Conservation (phyloP, 2,888 invertebrate species). For the Leptinotarsa juncta region DNA sequence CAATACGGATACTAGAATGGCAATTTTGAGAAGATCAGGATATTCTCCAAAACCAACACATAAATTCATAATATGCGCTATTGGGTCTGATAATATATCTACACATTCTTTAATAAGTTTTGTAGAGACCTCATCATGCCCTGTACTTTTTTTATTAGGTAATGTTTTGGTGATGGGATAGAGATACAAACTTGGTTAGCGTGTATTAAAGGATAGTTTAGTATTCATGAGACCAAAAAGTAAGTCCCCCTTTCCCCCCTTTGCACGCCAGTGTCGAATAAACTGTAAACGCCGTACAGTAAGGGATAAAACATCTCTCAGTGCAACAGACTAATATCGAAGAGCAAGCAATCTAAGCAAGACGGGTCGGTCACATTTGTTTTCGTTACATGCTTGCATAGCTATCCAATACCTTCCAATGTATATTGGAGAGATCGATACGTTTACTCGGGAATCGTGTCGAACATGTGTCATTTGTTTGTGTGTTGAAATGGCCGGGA, state of each 20-base stretch:
- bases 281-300: not conserved
- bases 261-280: not conserved
- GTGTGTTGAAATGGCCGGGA: constrained; percentile 44
- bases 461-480: constrained; percentile 51
- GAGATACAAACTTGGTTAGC: too few relatives aligned
- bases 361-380: constrained; percentile 59
- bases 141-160: too few relatives aligned
- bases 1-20: too few relatives aligned
- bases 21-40: too few relatives aligned
- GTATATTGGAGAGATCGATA: constrained; percentile 60
- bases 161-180: too few relatives aligned
- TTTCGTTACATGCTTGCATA: constrained; percentile 62
- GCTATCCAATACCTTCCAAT: constrained; percentile 60
- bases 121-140: too few relatives aligned
- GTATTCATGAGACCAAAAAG: too few relatives aligned
- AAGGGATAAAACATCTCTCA: constrained; percentile 38
- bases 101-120: too few relatives aligned
- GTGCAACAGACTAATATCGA: constrained; percentile 57
- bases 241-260: not conserved
- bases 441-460: constrained; percentile 49
- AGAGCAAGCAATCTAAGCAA: constrained; percentile 60
- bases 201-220: too few relatives aligned
- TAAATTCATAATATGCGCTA: too few relatives aligned
- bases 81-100: too few relatives aligned
- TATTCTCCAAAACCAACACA: too few relatives aligned